Percentiles rank a stretch among this genome's conserved stretches.
These are phyloP conservation scores for Holocentrus rufus DNA, from an alignment of 2,797 vertebrate genomes.

Conservation along the genomic window DNA sequence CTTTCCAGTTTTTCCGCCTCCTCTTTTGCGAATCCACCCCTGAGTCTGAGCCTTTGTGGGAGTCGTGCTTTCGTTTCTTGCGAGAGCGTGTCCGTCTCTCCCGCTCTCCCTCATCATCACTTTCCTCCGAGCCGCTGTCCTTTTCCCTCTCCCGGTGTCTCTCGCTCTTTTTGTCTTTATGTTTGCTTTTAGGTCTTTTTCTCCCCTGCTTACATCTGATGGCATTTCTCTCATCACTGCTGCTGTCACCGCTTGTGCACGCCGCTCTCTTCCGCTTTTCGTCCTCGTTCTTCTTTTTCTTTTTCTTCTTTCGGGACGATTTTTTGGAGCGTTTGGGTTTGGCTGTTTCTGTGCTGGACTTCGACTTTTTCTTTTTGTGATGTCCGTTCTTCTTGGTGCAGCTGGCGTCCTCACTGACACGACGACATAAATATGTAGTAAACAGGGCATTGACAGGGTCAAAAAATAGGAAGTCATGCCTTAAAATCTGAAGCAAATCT, in stretches of 20 bases:
- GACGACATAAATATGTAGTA: conserved; percentile 7
- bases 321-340: conserved; percentile 90
- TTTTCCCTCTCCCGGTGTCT: conserved; percentile 78
- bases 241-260: conserved; percentile 74
- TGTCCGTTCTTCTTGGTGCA: conserved; percentile 70
- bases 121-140: conserved; percentile 82
- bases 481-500: background rate
- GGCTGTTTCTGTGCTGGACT: conserved; percentile 76
- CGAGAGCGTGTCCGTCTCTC: conserved; percentile 59
- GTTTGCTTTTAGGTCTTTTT: conserved; percentile 77
- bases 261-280: conserved; percentile 84
- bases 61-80: conserved; percentile 77
- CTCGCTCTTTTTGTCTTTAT: conserved; percentile 71
- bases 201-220: conserved; percentile 69
- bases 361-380: conserved; percentile 83
- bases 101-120: conserved; percentile 64
- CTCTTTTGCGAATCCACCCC: conserved; percentile 72
- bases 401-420: conserved; percentile 76
- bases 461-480: too few relatives aligned
- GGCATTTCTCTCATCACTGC: conserved; percentile 56
- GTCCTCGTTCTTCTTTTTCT: conserved; percentile 87
- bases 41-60: conserved; percentile 59
- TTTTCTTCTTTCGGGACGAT: conserved; percentile 90
- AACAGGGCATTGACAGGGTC: background rate
- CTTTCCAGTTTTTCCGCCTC: conserved; percentile 92